Base-by-base conservation (phyloP, 2,888 invertebrate species). In the Drosophila prostipennis region DNA sequence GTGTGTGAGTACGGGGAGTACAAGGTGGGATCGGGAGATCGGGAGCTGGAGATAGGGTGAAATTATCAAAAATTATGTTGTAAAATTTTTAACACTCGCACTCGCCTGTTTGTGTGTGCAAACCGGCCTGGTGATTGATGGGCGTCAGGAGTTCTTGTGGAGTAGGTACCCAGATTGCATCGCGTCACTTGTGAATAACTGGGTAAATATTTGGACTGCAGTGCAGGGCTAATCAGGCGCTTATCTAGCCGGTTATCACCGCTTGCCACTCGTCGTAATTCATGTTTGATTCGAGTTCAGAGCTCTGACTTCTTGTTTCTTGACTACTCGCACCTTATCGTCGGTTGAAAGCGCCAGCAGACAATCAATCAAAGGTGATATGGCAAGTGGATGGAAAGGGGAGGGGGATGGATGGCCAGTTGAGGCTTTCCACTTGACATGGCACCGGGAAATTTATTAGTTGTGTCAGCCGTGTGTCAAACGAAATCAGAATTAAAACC, bases 61-160 rank as follows among this genome's bases (percentile, higher is more conserved):
- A 85, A 79, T 83, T 85, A 83, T 83, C 82, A 80, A 76, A 84
- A 84, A 88, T 88, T 88, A 88, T 86, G 89, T 88, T 84, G 89
- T 88, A 79, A 86, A 82, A 86, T 83, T 86, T 88, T 86, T 81
- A 88, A 74, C 87, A 60, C 74, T 83, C 72, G 36, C 87, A 60
- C 74, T 83, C 72, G 36, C 56, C 32, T 52, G 52, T 37, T 57
- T 42, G 63, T 61, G 73, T 70, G 76, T 68, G 80, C 72, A 85
- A 79, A 85, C 83, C 78, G 53, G 37, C 63, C 51, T 56, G 71
- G 64, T 86, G 88, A 84, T 84, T 87, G 83, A 84, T 84, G 83
- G 74, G 19, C 37, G 13, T 39, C 29, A 14, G 51, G 43, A 46
- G 48, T 3, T 32, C 5, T 19, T 19, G 19, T 2, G 48, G 39